Conservation (phyloP, 2,888 invertebrate genomes). For the Sycophila texana region DNA sequence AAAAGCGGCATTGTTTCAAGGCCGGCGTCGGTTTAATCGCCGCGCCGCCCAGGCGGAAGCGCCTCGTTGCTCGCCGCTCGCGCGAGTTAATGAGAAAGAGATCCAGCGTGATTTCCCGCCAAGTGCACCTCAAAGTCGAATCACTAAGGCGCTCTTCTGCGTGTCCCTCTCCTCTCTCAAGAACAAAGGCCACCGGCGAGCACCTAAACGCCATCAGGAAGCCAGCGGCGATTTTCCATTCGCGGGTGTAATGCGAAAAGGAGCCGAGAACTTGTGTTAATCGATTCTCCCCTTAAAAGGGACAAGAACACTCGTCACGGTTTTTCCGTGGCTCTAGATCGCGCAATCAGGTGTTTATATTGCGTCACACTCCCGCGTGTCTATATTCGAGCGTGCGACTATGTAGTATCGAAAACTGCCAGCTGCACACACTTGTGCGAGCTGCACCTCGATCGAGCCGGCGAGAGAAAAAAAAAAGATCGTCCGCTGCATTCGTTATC, state of each 20-base stretch:
- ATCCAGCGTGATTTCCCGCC: constrained; percentile 14
- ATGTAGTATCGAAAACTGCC: not conserved
- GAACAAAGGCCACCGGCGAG: not conserved
- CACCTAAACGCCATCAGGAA: not conserved
- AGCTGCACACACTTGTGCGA: not conserved
- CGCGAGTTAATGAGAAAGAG: constrained; percentile 19
- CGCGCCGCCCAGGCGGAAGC: constrained; percentile 14
- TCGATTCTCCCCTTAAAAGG: constrained; percentile 4
- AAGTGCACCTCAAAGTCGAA: constrained; percentile 43
- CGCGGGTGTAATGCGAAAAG: not conserved
- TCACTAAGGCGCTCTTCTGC: not conserved
- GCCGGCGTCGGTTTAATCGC: constrained; percentile 11
- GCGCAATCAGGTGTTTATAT: constrained; percentile 66
- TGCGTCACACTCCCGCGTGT: constrained; percentile 61
- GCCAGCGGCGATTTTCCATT: not conserved
- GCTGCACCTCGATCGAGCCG: no score
- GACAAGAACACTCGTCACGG: not conserved
- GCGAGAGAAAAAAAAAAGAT: not conserved
- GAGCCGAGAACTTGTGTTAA: not conserved
- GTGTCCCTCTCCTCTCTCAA: not conserved
- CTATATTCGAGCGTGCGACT: no score
- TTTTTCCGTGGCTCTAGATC: not conserved
- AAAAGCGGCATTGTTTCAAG: constrained; percentile 26
- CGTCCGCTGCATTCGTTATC: constrained; percentile 33
- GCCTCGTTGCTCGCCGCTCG: constrained; percentile 24